Percentiles rank a stretch among this genome's conserved stretches.
phyloP scores from a whole-genome alignment of 2,797 vertebrate genomes.

The Rhynchotus rufescens region DNA sequence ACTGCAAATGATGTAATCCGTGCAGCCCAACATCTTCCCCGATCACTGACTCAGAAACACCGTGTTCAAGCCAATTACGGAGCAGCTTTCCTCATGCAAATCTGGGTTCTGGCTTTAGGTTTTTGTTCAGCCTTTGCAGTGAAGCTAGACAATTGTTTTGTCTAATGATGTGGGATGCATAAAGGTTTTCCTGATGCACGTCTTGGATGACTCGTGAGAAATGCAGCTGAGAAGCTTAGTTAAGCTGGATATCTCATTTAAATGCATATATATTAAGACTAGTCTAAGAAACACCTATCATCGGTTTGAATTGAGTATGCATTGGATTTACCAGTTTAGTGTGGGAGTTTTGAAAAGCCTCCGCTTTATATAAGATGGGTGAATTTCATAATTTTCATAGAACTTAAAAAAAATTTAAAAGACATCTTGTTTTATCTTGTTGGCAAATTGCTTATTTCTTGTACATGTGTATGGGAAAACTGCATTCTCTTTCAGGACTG shows the following conservation, averaged over 20 bases:
- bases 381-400: neutral
- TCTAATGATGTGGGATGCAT: slow-evolving; percentile 32
- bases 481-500: neutral
- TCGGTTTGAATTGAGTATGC: slow-evolving; percentile 38
- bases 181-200: slow-evolving; percentile 10
- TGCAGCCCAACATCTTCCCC: neutral
- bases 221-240: slow-evolving; percentile 32
- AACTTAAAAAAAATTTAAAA: neutral
- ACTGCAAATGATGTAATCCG: neutral
- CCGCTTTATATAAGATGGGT: neutral
- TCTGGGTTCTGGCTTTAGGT: slow-evolving; percentile 16
- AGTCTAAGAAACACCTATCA: slow-evolving; percentile 24
- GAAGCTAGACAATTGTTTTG: slow-evolving; percentile 53
- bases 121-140: slow-evolving; percentile 29
- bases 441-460: neutral
- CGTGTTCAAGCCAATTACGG: neutral
- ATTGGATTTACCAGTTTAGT: slow-evolving; percentile 13
- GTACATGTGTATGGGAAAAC: neutral
- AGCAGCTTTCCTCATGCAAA: neutral
- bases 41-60: neutral
- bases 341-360: slow-evolving; percentile 14
- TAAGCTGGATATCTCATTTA: slow-evolving; percentile 49
- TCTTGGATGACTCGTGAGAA: slow-evolving; percentile 5
- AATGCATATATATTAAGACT: slow-evolving; percentile 39
- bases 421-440: neutral